phyloP scores from a whole-genome alignment of 2,888 invertebrate species.

The Hypselothyrea guttata region DNA sequence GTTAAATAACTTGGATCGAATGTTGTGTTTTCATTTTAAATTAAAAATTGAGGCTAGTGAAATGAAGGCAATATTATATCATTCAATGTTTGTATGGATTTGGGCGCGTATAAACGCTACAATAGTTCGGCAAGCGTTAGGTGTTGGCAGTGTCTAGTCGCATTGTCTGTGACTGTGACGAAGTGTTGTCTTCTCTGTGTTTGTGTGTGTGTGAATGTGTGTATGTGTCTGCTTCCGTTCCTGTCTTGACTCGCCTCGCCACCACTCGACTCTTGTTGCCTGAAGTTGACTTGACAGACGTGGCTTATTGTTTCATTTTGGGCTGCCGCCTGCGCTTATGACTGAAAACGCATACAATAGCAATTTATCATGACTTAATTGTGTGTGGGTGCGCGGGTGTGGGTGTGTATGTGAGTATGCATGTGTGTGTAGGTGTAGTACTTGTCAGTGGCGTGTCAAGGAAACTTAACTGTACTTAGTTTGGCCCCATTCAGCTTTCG shows the following conservation, averaged over 20 bases:
- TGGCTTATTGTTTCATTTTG: slow-evolving; percentile 77
- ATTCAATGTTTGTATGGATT: too few relatives aligned
- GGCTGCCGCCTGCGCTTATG: slow-evolving; percentile 59
- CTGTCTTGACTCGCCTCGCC: slow-evolving; percentile 49
- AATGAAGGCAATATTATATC: too few relatives aligned
- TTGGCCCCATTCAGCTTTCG: slow-evolving; percentile 36
- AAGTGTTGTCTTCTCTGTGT: slow-evolving; percentile 50
- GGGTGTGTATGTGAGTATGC: slow-evolving; percentile 9
- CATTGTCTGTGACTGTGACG: slow-evolving; percentile 66
- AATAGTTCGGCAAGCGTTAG: slow-evolving; percentile 22
- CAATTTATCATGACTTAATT: slow-evolving; percentile 78
- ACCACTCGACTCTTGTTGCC: slow-evolving; percentile 67
- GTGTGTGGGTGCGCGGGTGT: slow-evolving; percentile 44
- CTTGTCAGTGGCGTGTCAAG: slow-evolving; percentile 68
- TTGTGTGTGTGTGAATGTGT: slow-evolving; percentile 28
- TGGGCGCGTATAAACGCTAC: background rate
- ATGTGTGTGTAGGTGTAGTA: slow-evolving; percentile 31
- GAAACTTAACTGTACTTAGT: slow-evolving; percentile 58
- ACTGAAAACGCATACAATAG: slow-evolving; percentile 71
- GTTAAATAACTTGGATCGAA: too few relatives aligned
- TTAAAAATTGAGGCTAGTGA: too few relatives aligned
- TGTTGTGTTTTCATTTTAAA: too few relatives aligned
- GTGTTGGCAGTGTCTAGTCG: slow-evolving; percentile 64
- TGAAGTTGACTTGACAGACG: slow-evolving; percentile 76
- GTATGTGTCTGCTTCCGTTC: slow-evolving; percentile 54